phyloP scores from a whole-genome alignment of 2,888 invertebrate genomes.

The Tenthredo livida region DNA sequence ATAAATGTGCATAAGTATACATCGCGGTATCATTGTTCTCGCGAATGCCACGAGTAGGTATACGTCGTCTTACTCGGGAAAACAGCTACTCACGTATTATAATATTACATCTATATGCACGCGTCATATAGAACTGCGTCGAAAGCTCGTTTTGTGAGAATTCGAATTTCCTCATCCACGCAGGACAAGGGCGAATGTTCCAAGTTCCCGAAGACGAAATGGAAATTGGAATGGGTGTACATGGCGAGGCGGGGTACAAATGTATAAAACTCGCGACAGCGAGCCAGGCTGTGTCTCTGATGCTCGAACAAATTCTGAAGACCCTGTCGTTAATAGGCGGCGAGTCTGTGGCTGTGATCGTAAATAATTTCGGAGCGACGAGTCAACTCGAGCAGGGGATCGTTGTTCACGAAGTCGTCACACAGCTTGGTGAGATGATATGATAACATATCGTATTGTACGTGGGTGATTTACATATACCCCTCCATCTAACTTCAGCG shows the following conservation, averaged over 20 bases:
- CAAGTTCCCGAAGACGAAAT: constrained; percentile 83
- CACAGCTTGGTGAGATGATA: constrained; percentile 81
- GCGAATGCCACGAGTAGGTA: background rate
- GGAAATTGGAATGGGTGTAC: constrained; percentile 83
- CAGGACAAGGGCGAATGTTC: constrained; percentile 83
- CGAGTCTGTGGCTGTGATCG: constrained; percentile 82
- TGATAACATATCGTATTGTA: constrained; percentile 36
- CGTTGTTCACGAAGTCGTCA: constrained; percentile 83
- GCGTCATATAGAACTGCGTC: background rate
- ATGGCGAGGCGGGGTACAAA: constrained; percentile 80
- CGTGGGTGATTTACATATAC: background rate
- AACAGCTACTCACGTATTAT: too few species aligned
- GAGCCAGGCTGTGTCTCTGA: constrained; percentile 78
- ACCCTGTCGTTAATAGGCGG: constrained; percentile 63
- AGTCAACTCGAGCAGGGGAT: constrained; percentile 89
- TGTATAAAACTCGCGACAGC: constrained; percentile 77
- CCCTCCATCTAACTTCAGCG: constrained; percentile 59
- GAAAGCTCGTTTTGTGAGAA: background rate
- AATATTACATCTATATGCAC: background rate
- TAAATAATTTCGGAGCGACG: constrained; percentile 90
- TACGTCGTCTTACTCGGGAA: background rate
- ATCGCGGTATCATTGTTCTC: background rate
- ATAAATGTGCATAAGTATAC: background rate
- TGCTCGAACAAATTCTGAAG: constrained; percentile 76
- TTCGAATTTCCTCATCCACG: constrained; percentile 15